Base-by-base conservation (phyloP, 2,797 vertebrate genomes). In the Emys orbicularis region DNA sequence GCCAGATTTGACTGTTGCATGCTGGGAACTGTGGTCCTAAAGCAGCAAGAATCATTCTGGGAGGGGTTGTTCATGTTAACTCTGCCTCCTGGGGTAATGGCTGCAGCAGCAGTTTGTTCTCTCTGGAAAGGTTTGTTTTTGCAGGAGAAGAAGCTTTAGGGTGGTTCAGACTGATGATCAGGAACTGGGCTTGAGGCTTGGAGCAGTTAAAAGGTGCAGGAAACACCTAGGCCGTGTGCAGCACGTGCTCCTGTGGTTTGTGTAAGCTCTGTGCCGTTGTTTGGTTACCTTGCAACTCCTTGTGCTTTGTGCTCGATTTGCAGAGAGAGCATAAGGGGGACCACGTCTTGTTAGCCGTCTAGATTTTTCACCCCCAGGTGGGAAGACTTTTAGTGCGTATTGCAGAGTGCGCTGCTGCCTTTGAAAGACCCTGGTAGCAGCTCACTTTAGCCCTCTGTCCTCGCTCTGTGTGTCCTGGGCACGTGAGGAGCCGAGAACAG, bases 1-100 rank as follows among this genome's bases (percentile, higher is more conserved):
- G 3, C 0, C 6, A 8, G 21, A 5, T 76, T 37, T 49, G 21
- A 47, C 16, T 0, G 23, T 11, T 3, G 2, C 59, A 83, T 83
- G 31, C 52, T 56, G 65, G 82, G n/a, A 76, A 11, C 16, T 41
- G 52, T n/a, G 0, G 59, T 77, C 44, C 29, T 19, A 37, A 59
- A 34, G 4, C 6, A 27, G 21, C 31, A n/a, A 83, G 44, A 1
- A 0, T 9, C 5, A 16, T 37, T 19, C 10, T 53, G 83, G 61
- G 83, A 41, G 23, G 11, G 72, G 41, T 18, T 1, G 34, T 44
- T 27, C 23, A 25, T 52, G 59, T 57, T 44, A 3, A n/a, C 44
- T 56, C 13, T 11, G 59, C 44, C 53, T 56, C 41, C 10, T 8
- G 3, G 16, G 4, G 9, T 12, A 10, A 15, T 56, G 59, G 85